These are phyloP conservation scores for Ennomos quercinarius DNA, from an alignment of 2,888 invertebrate genomes.

Conservation along the genomic window DNA sequence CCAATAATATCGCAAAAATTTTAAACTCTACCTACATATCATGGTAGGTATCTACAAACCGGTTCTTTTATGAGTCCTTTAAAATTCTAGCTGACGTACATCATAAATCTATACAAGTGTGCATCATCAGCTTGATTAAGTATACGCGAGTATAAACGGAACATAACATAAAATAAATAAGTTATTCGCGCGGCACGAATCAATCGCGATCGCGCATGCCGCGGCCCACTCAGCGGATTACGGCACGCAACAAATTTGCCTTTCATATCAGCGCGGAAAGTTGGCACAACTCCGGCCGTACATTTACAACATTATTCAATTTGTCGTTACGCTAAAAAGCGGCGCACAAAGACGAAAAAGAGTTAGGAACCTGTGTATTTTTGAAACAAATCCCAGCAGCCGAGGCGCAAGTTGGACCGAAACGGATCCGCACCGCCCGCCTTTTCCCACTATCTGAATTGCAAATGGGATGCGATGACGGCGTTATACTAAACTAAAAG, in stretches of 20 bases:
- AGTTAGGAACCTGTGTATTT: constrained; percentile 70
- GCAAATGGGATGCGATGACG: constrained; percentile 81
- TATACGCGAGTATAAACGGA: constrained; percentile 26
- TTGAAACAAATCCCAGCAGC: constrained; percentile 71
- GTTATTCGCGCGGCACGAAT: constrained; percentile 33
- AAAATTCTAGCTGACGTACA: constrained; percentile 14
- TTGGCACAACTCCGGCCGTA: constrained; percentile 48
- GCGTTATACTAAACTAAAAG: constrained; percentile 83
- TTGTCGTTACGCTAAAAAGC: constrained; percentile 71
- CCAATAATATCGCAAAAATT: constrained; percentile 12
- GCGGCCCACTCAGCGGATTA: constrained; percentile 34
- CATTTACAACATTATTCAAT: constrained; percentile 72
- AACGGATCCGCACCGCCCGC: constrained; percentile 70
- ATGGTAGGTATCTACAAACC: background rate
- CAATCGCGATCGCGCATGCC: constrained; percentile 19
- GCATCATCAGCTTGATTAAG: constrained; percentile 24
- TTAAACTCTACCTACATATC: constrained; percentile 6
- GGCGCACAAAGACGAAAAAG: constrained; percentile 63
- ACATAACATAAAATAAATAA: constrained; percentile 30
- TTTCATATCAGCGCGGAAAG: constrained; percentile 39
- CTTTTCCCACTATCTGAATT: constrained; percentile 83
- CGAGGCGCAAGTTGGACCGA: constrained; percentile 70
- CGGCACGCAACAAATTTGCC: constrained; percentile 41
- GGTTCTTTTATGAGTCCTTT: background rate
- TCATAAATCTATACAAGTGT: constrained; percentile 18